Evolutionary conservation across 2,113 vertebrate species (phyloP).

Genomic region (Eira barbara): DNA sequence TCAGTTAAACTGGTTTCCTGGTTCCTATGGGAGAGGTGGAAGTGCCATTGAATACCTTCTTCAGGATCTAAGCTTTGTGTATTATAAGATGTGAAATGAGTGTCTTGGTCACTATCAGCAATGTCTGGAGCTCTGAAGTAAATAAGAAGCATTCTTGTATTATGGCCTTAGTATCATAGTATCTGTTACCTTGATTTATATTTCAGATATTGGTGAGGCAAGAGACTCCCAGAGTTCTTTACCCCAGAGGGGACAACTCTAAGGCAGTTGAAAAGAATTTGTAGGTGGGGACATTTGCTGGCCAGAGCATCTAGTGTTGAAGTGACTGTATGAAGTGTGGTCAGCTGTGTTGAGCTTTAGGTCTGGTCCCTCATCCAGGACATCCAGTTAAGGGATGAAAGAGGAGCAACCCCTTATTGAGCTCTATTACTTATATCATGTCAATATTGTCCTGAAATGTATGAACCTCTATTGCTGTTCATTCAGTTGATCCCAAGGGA

Average conservation of each 20-base stretch:
- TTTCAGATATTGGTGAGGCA: neutral
- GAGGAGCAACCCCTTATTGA: neutral
- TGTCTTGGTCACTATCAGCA: neutral
- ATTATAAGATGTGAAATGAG: neutral
- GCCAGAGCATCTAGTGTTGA: neutral
- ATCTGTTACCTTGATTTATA: neutral
- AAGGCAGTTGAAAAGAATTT: neutral
- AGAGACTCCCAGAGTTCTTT: neutral
- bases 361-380: neutral
- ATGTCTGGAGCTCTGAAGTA: neutral
- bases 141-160: neutral
- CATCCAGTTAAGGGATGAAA: neutral
- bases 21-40: neutral
- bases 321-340: neutral
- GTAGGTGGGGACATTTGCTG: neutral
- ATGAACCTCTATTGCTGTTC: neutral
- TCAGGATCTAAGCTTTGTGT: neutral
- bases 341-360: neutral
- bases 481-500: neutral
- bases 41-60: neutral
- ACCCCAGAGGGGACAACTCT: neutral
- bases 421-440: neutral
- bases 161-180: neutral
- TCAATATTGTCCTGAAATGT: neutral
- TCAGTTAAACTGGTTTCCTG: neutral